A percentile compares a stretch with the other conserved stretches of the same genome.
phyloP scores from a whole-genome alignment of 2,797 vertebrate species.

The Dermochelys coriacea region DNA sequence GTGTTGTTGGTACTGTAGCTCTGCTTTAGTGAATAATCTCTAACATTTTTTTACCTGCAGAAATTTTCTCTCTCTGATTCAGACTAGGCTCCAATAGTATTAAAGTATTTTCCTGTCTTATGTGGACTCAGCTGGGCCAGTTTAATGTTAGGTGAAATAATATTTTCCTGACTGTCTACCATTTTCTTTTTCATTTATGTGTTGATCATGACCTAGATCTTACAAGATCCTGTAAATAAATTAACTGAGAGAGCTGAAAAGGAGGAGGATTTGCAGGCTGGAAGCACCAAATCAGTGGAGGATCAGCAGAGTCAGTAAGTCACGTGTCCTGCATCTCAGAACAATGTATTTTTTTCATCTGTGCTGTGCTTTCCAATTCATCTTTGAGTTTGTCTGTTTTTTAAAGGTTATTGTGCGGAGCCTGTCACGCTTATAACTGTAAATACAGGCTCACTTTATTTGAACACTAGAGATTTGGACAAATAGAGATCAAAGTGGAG shows the following conservation, averaged over 20 bases:
- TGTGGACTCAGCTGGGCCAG: background rate
- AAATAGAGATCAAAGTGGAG: background rate
- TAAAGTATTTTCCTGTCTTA: background rate
- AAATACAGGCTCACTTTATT: background rate
- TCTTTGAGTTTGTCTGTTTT: background rate
- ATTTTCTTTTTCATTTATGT: constrained; percentile 3
- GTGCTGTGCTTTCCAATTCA: background rate
- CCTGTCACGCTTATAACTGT: background rate
- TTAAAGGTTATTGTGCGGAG: background rate
- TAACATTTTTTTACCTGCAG: background rate
- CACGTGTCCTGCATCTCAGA: background rate
- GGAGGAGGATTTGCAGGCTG: constrained; percentile 80
- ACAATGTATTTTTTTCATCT: background rate
- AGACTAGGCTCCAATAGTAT: background rate
- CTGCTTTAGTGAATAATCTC: background rate
- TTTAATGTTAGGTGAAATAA: background rate
- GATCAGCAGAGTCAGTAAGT: constrained; percentile 85
- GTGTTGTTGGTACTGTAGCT: background rate
- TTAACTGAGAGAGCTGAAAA: constrained; percentile 82
- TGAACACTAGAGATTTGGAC: background rate
- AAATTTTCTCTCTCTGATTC: background rate
- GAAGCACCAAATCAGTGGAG: constrained; percentile 56
- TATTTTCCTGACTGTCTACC: constrained; percentile 10
- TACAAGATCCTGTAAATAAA: constrained; percentile 88
- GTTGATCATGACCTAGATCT: constrained; percentile 77